A percentile compares a stretch with the other conserved stretches of the same genome.
phyloP scores from a whole-genome alignment of 2,888 invertebrate genomes.

The Cantharis rustica region DNA sequence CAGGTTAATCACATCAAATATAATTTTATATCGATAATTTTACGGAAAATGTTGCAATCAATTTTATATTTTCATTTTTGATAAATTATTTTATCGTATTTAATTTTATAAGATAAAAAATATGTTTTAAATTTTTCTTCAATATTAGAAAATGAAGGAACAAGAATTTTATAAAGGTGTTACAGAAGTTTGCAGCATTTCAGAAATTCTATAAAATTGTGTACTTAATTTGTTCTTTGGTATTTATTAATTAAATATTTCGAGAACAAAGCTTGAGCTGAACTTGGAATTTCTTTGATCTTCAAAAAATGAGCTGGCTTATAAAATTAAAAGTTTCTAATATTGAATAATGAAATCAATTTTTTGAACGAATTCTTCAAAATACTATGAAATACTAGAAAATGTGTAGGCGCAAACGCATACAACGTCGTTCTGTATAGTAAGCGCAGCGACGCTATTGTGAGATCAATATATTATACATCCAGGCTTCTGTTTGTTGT shows the following conservation, averaged over 20 bases:
- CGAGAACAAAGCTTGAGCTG: background rate
- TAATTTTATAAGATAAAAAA: no score
- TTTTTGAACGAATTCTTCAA: background rate
- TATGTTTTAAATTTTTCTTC: background rate
- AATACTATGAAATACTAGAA: background rate
- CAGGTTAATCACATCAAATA: background rate
- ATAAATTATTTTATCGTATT: no score
- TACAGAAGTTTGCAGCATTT: background rate
- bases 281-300: background rate
- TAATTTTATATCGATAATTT: background rate
- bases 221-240: background rate
- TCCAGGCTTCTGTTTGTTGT: slow-evolving; percentile 11
- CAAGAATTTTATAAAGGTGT: background rate
- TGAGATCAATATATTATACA: slow-evolving; percentile 24
- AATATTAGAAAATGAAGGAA: background rate
- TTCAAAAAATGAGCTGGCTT: background rate
- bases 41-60: no score
- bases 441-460: slow-evolving; percentile 26
- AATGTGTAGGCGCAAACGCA: slow-evolving; percentile 20
- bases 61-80: no score
- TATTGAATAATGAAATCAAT: background rate
- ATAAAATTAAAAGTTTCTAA: background rate
- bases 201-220: background rate
- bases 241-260: background rate
- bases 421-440: slow-evolving; percentile 14